Percentiles rank a stretch among this genome's conserved stretches.
Conservation (phyloP, 2,797 vertebrate species). For the Yasuhikotakia modesta region DNA sequence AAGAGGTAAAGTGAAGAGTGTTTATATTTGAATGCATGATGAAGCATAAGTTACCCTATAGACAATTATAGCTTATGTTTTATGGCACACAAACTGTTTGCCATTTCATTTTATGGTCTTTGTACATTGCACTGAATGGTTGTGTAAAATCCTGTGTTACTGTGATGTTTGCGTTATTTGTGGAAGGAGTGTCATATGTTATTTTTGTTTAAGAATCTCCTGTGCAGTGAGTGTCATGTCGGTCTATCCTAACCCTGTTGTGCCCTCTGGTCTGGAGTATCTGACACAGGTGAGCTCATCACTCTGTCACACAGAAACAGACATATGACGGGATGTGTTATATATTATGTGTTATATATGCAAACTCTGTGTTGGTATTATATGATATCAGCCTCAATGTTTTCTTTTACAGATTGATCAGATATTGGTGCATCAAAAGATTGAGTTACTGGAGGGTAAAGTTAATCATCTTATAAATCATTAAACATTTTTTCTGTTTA, state of each 20-base stretch:
- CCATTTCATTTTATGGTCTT: neutral
- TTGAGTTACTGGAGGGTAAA: too few relatives aligned
- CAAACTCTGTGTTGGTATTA: too few relatives aligned
- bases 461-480: too few relatives aligned
- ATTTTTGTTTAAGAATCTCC: neutral
- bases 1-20: too few relatives aligned
- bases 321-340: too few relatives aligned
- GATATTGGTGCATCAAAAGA: too few relatives aligned
- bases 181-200: neutral
- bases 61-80: neutral
- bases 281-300: conserved; percentile 10
- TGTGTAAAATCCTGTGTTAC: neutral
- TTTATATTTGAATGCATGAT: neutral
- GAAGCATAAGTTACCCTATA: neutral
- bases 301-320: too few relatives aligned
- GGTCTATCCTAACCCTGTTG: neutral
- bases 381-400: too few relatives aligned
- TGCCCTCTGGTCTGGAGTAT: conserved; percentile 52
- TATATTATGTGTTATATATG: too few relatives aligned
- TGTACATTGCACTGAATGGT: neutral
- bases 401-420: too few relatives aligned
- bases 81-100: too few relatives aligned
- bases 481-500: too few relatives aligned
- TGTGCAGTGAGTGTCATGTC: neutral
- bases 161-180: neutral